phyloP scores from a whole-genome alignment of 2,888 invertebrate genomes.

The Epinotia nisella region DNA sequence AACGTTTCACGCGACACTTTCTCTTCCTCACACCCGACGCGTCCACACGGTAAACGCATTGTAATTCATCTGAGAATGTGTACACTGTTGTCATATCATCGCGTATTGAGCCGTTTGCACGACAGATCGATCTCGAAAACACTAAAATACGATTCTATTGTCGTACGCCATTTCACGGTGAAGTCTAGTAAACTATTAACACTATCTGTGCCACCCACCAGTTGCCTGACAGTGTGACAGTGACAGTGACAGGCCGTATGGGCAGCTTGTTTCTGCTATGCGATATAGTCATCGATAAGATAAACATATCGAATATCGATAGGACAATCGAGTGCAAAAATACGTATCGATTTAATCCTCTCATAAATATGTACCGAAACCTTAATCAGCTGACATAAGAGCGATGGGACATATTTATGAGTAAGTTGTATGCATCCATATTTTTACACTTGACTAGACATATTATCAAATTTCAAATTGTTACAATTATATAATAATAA shows the following conservation, averaged over 20 bases:
- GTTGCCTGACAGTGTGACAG: too few species aligned
- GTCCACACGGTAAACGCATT: conserved; percentile 58
- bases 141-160: conserved; percentile 43
- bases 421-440: too few species aligned
- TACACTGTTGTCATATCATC: conserved; percentile 62
- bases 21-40: conserved; percentile 69
- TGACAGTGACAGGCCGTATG: conserved; percentile 36
- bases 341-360: too few species aligned
- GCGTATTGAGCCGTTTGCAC: conserved; percentile 45
- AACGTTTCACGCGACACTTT: conserved; percentile 81
- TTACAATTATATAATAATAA: too few species aligned
- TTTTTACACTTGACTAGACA: too few species aligned
- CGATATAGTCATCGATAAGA: conserved; percentile 35
- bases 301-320: conserved; percentile 25
- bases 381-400: too few species aligned
- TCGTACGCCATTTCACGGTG: conserved; percentile 44
- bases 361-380: too few species aligned
- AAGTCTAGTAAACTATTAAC: conserved; percentile 9
- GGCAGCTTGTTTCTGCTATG: not conserved
- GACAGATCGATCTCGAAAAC: conserved; percentile 28
- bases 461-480: too few species aligned
- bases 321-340: too few species aligned
- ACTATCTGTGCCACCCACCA: not conserved
- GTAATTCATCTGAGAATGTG: conserved; percentile 55
- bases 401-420: too few species aligned